Evolutionary conservation across 1,140 invertebrate species (phyloP).

Genomic region (Ceratina calcarata): DNA sequence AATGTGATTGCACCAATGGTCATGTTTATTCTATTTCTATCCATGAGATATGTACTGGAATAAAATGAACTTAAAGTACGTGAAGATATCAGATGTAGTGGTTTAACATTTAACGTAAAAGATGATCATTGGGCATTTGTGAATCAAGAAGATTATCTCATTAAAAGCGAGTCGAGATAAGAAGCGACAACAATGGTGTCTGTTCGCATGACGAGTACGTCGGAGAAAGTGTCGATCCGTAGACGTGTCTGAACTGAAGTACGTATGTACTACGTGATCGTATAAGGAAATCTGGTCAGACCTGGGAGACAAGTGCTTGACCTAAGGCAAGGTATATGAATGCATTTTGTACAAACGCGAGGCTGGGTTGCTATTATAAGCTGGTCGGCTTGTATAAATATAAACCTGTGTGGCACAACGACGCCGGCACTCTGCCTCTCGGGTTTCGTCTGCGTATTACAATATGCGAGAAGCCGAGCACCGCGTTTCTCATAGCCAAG

Average conservation of each 20-base stretch:
- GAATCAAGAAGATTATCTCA: neutral
- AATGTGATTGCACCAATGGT: too few relatives aligned
- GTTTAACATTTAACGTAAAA: neutral
- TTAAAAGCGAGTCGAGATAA: neutral
- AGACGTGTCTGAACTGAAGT: slow-evolving; percentile 3
- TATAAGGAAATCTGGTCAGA: slow-evolving; percentile 53
- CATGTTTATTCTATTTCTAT: too few relatives aligned
- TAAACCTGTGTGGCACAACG: slow-evolving; percentile 71
- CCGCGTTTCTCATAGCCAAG: slow-evolving; percentile 63
- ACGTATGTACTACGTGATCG: slow-evolving; percentile 20
- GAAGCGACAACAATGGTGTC: neutral
- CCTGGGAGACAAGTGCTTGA: slow-evolving; percentile 59
- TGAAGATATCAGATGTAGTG: too few relatives aligned
- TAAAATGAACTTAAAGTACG: too few relatives aligned
- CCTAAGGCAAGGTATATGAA: slow-evolving; percentile 70
- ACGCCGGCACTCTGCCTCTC: slow-evolving; percentile 68
- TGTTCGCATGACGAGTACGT: neutral
- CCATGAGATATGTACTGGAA: too few relatives aligned
- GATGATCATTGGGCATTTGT: neutral
- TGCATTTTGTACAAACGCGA: slow-evolving; percentile 73
- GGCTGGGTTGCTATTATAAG: slow-evolving; percentile 73
- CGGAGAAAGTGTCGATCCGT: slow-evolving; percentile 35
- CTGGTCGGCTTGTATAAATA: slow-evolving; percentile 72
- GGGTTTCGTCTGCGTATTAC: slow-evolving; percentile 74
- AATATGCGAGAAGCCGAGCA: slow-evolving; percentile 67